Conservation (phyloP, 2,888 invertebrate genomes). For the Drosophila melanosoma region DNA sequence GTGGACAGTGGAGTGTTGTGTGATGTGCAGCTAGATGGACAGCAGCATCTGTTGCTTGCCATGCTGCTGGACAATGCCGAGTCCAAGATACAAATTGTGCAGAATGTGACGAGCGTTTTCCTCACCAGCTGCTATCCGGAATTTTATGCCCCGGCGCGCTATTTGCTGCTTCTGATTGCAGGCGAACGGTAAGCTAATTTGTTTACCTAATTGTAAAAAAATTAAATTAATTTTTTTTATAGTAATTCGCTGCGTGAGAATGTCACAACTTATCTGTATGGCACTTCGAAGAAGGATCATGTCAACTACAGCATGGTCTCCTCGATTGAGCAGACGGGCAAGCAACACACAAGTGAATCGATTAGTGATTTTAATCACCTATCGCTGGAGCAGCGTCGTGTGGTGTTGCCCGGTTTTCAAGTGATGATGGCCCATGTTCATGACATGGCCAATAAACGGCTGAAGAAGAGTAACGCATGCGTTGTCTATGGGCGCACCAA, state of each 20-base stretch:
- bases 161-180: slow-evolving; percentile 91
- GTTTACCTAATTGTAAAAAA: background rate
- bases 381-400: slow-evolving; percentile 81
- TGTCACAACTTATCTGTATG: slow-evolving; percentile 87
- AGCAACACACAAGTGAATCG: slow-evolving; percentile 71
- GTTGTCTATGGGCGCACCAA: slow-evolving; percentile 88
- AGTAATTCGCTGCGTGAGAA: slow-evolving; percentile 84
- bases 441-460: slow-evolving; percentile 88
- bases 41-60: slow-evolving; percentile 87
- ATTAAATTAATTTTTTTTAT: background rate
- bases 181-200: slow-evolving; percentile 90
- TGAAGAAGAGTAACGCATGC: slow-evolving; percentile 87
- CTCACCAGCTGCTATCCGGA: slow-evolving; percentile 92
- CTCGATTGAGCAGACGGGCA: slow-evolving; percentile 84
- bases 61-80: slow-evolving; percentile 90
- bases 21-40: slow-evolving; percentile 81
- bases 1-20: slow-evolving; percentile 53
- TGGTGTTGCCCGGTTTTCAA: slow-evolving; percentile 90
- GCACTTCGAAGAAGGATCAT: slow-evolving; percentile 87
- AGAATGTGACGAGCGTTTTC: slow-evolving; percentile 93
- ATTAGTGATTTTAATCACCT: slow-evolving; percentile 82
- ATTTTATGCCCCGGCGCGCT: slow-evolving; percentile 92
- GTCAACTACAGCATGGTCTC: slow-evolving; percentile 85
- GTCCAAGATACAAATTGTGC: slow-evolving; percentile 91
- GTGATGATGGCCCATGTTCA: slow-evolving; percentile 90